Percentiles rank a stretch among this genome's conserved stretches.
Conservation (phyloP, 1,140 invertebrate species). For the Drosophila arizonae region DNA sequence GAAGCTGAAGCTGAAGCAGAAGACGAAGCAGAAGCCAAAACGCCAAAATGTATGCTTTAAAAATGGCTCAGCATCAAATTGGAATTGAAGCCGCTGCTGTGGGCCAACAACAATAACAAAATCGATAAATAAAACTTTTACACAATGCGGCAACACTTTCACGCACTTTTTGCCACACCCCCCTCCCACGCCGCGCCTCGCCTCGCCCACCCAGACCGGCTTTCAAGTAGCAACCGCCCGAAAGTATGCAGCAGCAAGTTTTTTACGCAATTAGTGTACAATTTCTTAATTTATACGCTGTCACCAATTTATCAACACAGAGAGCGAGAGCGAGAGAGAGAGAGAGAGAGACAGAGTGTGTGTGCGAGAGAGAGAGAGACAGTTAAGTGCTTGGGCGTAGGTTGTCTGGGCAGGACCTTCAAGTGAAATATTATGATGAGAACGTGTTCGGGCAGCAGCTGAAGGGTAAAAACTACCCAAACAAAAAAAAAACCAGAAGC, state of each 20-base stretch:
- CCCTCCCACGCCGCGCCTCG: background rate
- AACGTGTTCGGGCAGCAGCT: constrained; percentile 56
- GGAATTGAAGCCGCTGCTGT: constrained; percentile 68
- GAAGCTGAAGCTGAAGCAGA: constrained; percentile 45
- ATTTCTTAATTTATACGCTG: constrained; percentile 82
- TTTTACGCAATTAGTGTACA: constrained; percentile 82
- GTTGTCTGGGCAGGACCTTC: background rate
- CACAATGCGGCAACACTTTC: constrained; percentile 76
- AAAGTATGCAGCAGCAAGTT: constrained; percentile 74
- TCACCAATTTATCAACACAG: constrained; percentile 81
- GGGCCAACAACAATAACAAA: constrained; percentile 49
- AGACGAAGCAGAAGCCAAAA: constrained; percentile 20
- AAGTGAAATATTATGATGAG: constrained; percentile 79
- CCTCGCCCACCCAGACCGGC: constrained; percentile 31
- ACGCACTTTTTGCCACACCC: constrained; percentile 59
- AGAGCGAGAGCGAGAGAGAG: background rate
- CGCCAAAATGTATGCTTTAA: constrained; percentile 79
- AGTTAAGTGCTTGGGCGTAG: background rate
- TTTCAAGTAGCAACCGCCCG: constrained; percentile 62
- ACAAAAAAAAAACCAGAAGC: background rate
- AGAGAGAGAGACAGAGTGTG: background rate
- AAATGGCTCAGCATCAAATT: constrained; percentile 72
- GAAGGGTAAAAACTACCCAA: constrained; percentile 10
- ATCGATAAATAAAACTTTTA: constrained; percentile 75
- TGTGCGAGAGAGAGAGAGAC: background rate